Evolutionary conservation across 2,797 vertebrate species (phyloP).

Genomic region (Geotrypetes seraphini): DNA sequence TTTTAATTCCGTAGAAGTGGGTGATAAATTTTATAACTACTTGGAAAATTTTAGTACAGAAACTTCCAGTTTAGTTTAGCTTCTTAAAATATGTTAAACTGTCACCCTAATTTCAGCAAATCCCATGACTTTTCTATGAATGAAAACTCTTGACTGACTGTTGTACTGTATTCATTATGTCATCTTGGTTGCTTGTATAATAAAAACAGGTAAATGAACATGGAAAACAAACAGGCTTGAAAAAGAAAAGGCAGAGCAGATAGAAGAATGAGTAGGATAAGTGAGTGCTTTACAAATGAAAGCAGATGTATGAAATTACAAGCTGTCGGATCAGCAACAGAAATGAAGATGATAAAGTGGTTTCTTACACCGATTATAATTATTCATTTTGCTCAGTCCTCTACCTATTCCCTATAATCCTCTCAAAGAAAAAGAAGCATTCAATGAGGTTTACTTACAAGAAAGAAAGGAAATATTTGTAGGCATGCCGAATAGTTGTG

Average conservation of each 20-base stretch:
- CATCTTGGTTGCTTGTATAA: slow-evolving; percentile 35
- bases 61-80: no score
- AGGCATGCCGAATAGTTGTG: no score
- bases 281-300: slow-evolving; percentile 88
- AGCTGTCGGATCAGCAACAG: slow-evolving; percentile 83
- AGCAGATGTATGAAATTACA: slow-evolving; percentile 95
- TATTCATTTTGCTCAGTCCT: slow-evolving; percentile 74
- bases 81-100: slow-evolving; percentile 21
- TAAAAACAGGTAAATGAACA: slow-evolving; percentile 31
- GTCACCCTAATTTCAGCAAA: slow-evolving; percentile 11
- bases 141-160: slow-evolving; percentile 16
- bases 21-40: no score
- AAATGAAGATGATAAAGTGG: slow-evolving; percentile 84
- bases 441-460: slow-evolving; percentile 42
- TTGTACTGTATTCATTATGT: slow-evolving; percentile 24
- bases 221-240: slow-evolving; percentile 45
- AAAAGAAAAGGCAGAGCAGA: slow-evolving; percentile 43
- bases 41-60: no score
- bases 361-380: slow-evolving; percentile 78
- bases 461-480: slow-evolving; percentile 20
- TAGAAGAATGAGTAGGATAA: slow-evolving; percentile 61
- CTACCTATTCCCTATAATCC: slow-evolving; percentile 45
- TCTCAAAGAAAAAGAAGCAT: slow-evolving; percentile 25
- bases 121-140: no score
- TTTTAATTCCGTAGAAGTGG: no score